Base-by-base conservation (phyloP, 2,113 vertebrate species). In the Hylia prasina region DNA sequence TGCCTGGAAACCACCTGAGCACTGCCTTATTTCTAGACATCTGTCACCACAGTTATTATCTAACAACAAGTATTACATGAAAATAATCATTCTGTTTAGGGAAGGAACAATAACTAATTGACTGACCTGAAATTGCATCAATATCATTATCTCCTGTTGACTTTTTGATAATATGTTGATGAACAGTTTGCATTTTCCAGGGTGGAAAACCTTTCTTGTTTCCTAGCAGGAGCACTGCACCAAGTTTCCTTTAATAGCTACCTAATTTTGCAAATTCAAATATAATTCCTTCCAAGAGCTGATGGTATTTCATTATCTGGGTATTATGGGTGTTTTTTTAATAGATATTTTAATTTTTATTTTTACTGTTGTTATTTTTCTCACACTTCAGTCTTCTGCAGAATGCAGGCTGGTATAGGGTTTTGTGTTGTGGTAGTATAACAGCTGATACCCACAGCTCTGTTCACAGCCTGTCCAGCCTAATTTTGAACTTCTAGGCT, bases 1-100 rank as follows among this genome's bases (percentile, higher is more conserved):
- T 96, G 88, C 92, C 71, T 95, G 94, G 96, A 94, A 96, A 93
- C 64, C 76, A 92, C 90, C 94, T 92, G 92, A 95, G 82, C 51
- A 15, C 35, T 75, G 76, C 79, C 31, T 90, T 88, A 51, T 86
- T 94, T 86, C 71, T 94, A 90, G 64, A 90, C 79, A 89, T 94
- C 93, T 95, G 90, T 96, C 94, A 82, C 76, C 88, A 91, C 91
- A 88, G 71, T 83, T 92, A 81, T 95, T 95, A 94, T 82, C 69
- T 95, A 85, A 73, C 93, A 96, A 88, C 47, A 96, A 81, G 76
- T 48, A 48, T 68, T 94, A 90, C 90, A 92, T 88, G 56, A 94
- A 95, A 96, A 96, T 93, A 92, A 93, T 93, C 1, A 0, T 93
- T 93, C 33, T 94, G 8, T 87, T 94, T 89, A 87, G 28, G 73